Evolutionary conservation across 2,113 vertebrate genomes (phyloP).

Genomic region (Colius striatus): DNA sequence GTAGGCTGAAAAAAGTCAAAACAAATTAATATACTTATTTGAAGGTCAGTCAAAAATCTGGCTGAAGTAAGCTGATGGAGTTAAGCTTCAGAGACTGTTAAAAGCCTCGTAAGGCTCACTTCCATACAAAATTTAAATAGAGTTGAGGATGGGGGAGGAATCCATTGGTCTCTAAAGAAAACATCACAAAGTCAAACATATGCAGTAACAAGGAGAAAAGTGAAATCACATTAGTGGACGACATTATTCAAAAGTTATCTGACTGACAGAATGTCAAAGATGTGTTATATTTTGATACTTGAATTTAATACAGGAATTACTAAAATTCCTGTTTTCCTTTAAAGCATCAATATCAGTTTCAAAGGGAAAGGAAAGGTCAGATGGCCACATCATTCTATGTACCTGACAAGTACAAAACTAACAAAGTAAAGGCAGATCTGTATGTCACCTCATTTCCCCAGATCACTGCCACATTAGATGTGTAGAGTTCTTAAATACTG

Average conservation of each 20-base stretch:
- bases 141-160: not conserved
- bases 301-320: not conserved
- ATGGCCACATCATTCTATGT: not conserved
- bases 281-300: not conserved
- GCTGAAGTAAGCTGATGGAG: not conserved
- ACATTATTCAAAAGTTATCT: not conserved
- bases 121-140: not conserved
- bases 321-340: not conserved
- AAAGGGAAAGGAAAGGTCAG: not conserved
- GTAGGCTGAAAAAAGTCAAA: constrained; percentile 10
- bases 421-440: not conserved
- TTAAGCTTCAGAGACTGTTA: not conserved
- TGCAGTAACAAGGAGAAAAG: not conserved
- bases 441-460: not conserved
- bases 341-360: not conserved
- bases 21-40: constrained; percentile 14
- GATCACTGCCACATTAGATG: not conserved
- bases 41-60: constrained; percentile 41
- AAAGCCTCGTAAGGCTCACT: not conserved
- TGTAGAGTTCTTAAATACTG: not conserved
- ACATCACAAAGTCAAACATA: not conserved
- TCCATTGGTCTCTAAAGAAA: not conserved
- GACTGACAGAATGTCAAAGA: not conserved
- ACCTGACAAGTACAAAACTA: not conserved
- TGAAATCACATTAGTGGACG: not conserved